Evolutionary conservation across 2,888 invertebrate genomes (phyloP).

Genomic region (Trachelus troglodyta): DNA sequence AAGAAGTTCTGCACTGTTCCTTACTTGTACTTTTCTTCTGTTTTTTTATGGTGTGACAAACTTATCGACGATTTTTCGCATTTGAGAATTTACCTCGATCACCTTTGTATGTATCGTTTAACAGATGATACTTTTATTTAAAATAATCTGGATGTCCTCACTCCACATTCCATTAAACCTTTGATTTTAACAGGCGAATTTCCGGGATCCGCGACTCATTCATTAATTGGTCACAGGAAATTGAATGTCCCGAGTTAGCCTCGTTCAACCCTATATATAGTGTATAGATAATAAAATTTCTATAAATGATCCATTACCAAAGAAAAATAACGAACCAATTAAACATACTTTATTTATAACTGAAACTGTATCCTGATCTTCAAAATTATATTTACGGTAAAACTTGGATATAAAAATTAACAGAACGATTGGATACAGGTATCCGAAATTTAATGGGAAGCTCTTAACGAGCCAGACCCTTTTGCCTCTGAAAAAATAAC

Average conservation of each 20-base stretch:
- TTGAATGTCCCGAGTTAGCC: not conserved
- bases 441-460: not conserved
- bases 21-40: not conserved
- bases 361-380: not conserved
- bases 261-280: not conserved
- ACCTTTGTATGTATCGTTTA: not conserved
- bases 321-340: not conserved
- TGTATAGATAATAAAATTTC: not conserved
- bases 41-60: not conserved
- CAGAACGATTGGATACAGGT: not conserved
- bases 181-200: not conserved
- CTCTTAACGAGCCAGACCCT: not conserved
- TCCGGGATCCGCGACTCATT: not conserved
- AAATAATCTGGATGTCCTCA: not conserved
- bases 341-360: not conserved
- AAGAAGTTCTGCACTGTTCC: not conserved
- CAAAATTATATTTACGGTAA: not conserved
- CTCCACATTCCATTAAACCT: not conserved
- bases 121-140: not conserved
- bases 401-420: not conserved
- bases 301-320: not conserved
- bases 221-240: conserved; percentile 7
- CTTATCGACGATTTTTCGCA: not conserved
- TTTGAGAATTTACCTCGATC: not conserved
- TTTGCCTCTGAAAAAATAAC: not conserved